A percentile compares a stretch with the other conserved stretches of the same genome.
These are phyloP conservation scores for Lasiommata megera DNA, from an alignment of 2,888 invertebrate genomes.

Conservation along the genomic window DNA sequence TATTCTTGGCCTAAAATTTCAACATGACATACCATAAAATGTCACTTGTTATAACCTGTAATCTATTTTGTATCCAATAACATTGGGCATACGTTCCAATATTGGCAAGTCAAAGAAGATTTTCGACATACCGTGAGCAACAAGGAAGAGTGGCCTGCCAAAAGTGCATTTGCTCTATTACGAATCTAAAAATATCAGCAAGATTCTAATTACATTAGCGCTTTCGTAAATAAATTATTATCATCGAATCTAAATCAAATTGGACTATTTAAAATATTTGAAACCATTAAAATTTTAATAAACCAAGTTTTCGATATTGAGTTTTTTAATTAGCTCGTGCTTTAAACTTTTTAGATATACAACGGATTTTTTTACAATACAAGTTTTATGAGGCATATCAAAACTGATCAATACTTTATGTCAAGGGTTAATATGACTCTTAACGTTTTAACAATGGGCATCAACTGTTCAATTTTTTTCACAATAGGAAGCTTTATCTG, in stretches of 20 bases:
- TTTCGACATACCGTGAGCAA: slow-evolving; percentile 41
- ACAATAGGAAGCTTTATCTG: slow-evolving; percentile 36
- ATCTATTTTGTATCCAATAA: slow-evolving; percentile 17
- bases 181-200: slow-evolving; percentile 37
- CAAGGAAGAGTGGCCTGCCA: slow-evolving; percentile 48
- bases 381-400: slow-evolving; percentile 19
- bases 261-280: neutral
- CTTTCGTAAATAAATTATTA: neutral
- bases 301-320: neutral
- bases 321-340: neutral
- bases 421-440: slow-evolving; percentile 20
- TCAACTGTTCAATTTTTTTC: slow-evolving; percentile 19
- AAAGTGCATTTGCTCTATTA: slow-evolving; percentile 46
- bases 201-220: slow-evolving; percentile 6
- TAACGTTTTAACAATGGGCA: slow-evolving; percentile 30
- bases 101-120: slow-evolving; percentile 20
- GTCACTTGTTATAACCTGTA: slow-evolving; percentile 44
- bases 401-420: slow-evolving; percentile 20
- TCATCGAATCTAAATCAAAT: neutral
- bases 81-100: slow-evolving; percentile 8
- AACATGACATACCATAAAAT: slow-evolving; percentile 61
- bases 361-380: slow-evolving; percentile 3
- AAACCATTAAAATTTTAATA: neutral
- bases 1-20: slow-evolving; percentile 63
- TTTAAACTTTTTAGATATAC: neutral